Evolutionary conservation across 1,140 invertebrate genomes (phyloP), one percentile per base, ranked within the genome.

Genomic region (Pteromalus puparum): DNA sequence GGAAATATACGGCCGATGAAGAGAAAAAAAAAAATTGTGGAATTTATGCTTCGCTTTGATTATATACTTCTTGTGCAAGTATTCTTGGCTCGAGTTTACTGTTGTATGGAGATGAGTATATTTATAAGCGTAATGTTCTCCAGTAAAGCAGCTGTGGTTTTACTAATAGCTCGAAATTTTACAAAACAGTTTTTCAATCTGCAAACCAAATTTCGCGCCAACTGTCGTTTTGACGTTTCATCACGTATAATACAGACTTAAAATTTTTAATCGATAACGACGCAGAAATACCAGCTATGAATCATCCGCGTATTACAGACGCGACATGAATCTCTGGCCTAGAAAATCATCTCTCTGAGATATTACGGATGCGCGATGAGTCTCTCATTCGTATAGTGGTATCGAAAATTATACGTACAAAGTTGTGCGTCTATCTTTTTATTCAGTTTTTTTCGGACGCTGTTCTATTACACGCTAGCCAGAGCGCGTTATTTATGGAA

Each of bases 401-500:
- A 77, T 77, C 30, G 6, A 5, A 24, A 18, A 46, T 18, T n/a
- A 10, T 24, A 15, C 30, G 12, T 28, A 26, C 13, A 15, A 5
- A 15, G 1, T 12, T 30, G 4, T 38, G n/a, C 24, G 21, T 76
- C n/a, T 61, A 13, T 48, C 13, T 72, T 80, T 79, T 67, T 30
- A 7, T n/a, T 18, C 28, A 1, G 28, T 61, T 82, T 61, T 82
- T 82, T 65, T 30, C 28, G 72, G 53, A 67, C 38, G 38, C n/a
- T 26, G 46, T 9, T 42, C 82, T 84, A 80, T 84, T 84, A 84
- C 76, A 42, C 77, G 74, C n/a, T 18, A 48, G 28, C 21, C 48
- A 21, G 70, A 80, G 83, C 83, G 34, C 28, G 70, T 61, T 84
- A 84, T 84, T 84, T 84, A 84, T 84, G 83, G 77, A 84, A 80